Conservation (phyloP, 2,797 vertebrate genomes). For the Uromys caudimaculatus region DNA sequence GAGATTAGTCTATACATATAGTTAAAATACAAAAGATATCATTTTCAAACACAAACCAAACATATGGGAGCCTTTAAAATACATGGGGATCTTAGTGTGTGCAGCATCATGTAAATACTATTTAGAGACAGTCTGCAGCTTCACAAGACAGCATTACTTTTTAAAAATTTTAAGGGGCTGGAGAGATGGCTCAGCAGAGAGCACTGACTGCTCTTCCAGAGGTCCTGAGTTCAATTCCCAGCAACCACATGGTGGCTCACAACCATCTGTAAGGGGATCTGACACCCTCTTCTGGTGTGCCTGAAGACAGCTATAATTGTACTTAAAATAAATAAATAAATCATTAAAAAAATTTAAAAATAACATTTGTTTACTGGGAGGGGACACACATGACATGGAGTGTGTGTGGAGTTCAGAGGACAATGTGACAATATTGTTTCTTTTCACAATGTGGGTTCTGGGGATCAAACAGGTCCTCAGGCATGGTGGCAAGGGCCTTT, state of each 20-base stretch:
- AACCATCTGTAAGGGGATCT: no score
- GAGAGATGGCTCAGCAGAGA: no score
- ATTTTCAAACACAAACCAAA: conserved; percentile 57
- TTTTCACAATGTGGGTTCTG: neutral
- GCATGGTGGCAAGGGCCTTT: neutral
- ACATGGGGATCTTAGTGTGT: conserved; percentile 27
- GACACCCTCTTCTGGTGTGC: no score
- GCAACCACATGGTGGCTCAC: no score
- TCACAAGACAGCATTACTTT: conserved; percentile 33
- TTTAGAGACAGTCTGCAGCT: conserved; percentile 19
- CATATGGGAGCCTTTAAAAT: conserved; percentile 49
- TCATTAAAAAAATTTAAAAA: no score
- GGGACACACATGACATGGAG: neutral
- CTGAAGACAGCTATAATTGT: no score
- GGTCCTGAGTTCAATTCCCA: no score
- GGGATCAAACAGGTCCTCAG: neutral
- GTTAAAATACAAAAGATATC: conserved; percentile 54
- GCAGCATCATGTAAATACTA: conserved; percentile 3
- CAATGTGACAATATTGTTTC: neutral
- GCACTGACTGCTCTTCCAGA: no score
- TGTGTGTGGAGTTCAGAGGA: neutral
- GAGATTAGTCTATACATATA: conserved; percentile 51
- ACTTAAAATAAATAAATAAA: no score
- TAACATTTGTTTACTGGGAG: neutral
- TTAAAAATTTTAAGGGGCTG: neutral